phyloP scores from a whole-genome alignment of 2,113 vertebrate species.

The Empidonax alnorum region DNA sequence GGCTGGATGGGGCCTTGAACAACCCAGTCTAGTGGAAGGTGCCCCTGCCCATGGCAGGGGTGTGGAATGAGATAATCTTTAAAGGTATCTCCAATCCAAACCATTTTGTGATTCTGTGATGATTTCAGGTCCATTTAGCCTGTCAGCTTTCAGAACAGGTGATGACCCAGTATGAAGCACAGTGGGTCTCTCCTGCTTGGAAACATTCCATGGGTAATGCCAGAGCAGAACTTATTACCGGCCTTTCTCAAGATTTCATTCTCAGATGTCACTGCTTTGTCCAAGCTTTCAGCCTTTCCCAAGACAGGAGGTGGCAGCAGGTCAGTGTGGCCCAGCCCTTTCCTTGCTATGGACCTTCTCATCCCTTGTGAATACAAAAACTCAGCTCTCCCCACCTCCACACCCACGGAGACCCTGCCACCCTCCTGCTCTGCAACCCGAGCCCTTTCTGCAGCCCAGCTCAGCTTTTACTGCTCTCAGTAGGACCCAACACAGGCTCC shows the following conservation, averaged over 20 bases:
- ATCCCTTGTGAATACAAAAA: not conserved
- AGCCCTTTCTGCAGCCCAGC: not conserved
- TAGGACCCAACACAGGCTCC: not conserved
- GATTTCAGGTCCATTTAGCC: not conserved
- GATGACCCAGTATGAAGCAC: not conserved
- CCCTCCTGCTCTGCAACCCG: not conserved
- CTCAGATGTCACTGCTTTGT: not conserved
- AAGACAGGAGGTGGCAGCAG: not conserved
- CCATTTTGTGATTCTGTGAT: not conserved
- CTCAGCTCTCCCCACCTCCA: not conserved
- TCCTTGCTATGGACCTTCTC: not conserved
- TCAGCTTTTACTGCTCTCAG: not conserved
- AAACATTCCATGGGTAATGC: not conserved
- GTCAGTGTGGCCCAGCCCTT: not conserved
- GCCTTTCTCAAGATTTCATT: not conserved
- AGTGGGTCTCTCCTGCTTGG: not conserved
- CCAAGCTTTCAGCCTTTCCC: not conserved
- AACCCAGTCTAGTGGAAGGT: not conserved
- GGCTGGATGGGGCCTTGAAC: not conserved
- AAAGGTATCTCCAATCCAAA: not conserved
- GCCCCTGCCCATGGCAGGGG: not conserved
- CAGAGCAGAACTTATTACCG: not conserved
- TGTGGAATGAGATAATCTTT: not conserved
- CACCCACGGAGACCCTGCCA: accelerated
- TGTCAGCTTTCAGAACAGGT: not conserved